Conservation (phyloP, 2,888 invertebrate species). For the Oxystoma pomonae region DNA sequence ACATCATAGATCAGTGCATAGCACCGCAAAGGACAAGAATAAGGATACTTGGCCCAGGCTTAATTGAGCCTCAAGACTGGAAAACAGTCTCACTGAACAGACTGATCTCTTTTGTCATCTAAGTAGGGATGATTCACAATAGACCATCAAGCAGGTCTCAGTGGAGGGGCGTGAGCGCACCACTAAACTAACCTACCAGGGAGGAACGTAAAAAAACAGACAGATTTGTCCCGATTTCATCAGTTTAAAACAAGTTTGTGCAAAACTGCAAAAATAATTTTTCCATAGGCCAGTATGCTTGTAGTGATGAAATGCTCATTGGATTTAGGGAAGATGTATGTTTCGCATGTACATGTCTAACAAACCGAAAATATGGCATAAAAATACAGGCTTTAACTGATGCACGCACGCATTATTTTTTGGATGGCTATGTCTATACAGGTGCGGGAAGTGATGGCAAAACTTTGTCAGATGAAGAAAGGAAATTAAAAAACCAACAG, state of each 20-base stretch:
- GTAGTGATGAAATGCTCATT: constrained; percentile 30
- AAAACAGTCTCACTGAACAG: too few species aligned
- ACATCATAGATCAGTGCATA: too few species aligned
- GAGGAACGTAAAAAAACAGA: background rate
- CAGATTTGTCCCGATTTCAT: background rate
- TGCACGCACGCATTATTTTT: constrained; percentile 26
- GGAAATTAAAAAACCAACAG: constrained; percentile 32
- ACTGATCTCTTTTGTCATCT: too few species aligned
- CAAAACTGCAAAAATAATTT: constrained; percentile 5
- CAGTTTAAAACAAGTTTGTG: constrained; percentile 3
- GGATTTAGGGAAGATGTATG: constrained; percentile 27
- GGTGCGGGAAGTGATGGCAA: constrained; percentile 34
- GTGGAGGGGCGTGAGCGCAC: too few species aligned
- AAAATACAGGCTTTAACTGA: constrained; percentile 34
- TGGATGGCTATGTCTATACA: constrained; percentile 31
- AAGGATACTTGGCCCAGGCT: too few species aligned
- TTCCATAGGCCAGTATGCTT: background rate
- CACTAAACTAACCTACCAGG: background rate
- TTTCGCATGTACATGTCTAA: constrained; percentile 37
- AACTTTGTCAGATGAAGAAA: constrained; percentile 28
- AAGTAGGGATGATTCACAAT: too few species aligned
- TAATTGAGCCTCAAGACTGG: too few species aligned
- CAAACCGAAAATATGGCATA: constrained; percentile 39
- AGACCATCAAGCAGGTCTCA: too few species aligned
- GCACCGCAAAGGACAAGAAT: too few species aligned